Evolutionary conservation across 2,797 vertebrate genomes (phyloP), one percentile per base, ranked within the genome.

Genomic region (Aulostomus chinensis): DNA sequence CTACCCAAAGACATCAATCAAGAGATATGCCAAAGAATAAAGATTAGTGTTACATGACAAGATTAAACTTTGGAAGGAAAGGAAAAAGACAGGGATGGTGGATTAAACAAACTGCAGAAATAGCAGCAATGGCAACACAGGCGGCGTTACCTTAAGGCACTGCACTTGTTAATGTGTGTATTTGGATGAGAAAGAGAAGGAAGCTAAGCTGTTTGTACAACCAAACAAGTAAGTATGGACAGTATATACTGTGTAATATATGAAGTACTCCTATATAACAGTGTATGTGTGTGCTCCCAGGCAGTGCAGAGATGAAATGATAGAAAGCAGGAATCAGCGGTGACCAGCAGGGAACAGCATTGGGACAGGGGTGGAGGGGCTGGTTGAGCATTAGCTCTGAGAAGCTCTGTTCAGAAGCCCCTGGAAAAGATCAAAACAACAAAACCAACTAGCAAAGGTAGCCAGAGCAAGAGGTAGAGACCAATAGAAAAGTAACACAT

Each of bases 271-370:
- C 24, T 31, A 35, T 48, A 39, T 54, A 52, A 73, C 52, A 47
- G 63, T 78, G 68, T 69, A 12, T 62, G 59, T 59, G 42, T 41
- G 55, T 18, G 65, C 48, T 81, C 78, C 85, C 81, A 86, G 85
- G 72, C 66, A 80, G 77, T 56, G 78, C 72, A 83, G 92, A 94
- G 93, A 93, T 93, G 93, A 93, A 94, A 95, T 96, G 94, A 94
- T 85, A 96, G 94, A 93, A 96, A 97, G 95, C 95, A 88, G 94
- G 92, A 90, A 89, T 93, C 92, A 93, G 85, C 76, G 71, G 68
- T 82, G 78, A 84, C 82, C 86, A 91, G 92, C 92, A 90, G 92
- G 91, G 89, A 89, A 89, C 80, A 84, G 92, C 93, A 89, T 91
- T 91, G 92, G 93, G 93, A 91, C 79, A 92, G 93, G 91, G 92